Base-by-base conservation (phyloP, 23 tunicate genomes). In the Clavelina lepadiformis region DNA sequence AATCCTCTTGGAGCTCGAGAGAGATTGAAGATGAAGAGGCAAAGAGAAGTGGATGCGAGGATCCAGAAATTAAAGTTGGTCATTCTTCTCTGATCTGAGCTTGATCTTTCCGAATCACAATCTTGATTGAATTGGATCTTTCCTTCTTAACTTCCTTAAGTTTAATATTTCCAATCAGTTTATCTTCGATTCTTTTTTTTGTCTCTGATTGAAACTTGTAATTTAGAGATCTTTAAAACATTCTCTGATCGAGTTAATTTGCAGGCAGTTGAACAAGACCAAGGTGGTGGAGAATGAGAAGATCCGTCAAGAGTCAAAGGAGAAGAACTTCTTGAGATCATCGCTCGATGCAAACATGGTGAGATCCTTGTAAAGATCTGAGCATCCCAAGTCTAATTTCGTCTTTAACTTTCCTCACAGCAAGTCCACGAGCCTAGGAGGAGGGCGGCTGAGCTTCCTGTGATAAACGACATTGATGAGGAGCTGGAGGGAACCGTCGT, bases 21-120 rank as follows among this genome's bases (percentile, higher is more conserved):
- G n/a, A 61, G 83, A 49, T 31, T 81, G 8, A 73, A 73, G 38
- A 32, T 89, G 27, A 69, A 65, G 35, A 89, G 81, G 55, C 97
- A 89, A 46, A 75, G 61, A 46, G 89, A 70, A 75, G 97, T 80
- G 11, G 89, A 89, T 37, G 67, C 35, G 26, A 69, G 55, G 30
- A 53, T 85, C 52, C 75, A 63, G 30, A 60, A 38, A 15, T 46
- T 69, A 0, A 66, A 70, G 72, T 71, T 63, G 18, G 63, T n/a
- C n/a, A n/a, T n/a, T n/a, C n/a, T n/a, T n/a, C n/a, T n/a, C n/a
- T n/a, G n/a, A n/a, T n/a, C n/a, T n/a, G n/a, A n/a, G n/a, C n/a
- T n/a, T n/a, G n/a, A n/a, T n/a, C n/a, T n/a, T n/a, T n/a, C n/a
- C n/a, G n/a, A n/a, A n/a, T n/a, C n/a, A n/a, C n/a, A n/a, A n/a